Evolutionary conservation across 1,140 invertebrate genomes (phyloP).

Genomic region (Pomacea maculata): DNA sequence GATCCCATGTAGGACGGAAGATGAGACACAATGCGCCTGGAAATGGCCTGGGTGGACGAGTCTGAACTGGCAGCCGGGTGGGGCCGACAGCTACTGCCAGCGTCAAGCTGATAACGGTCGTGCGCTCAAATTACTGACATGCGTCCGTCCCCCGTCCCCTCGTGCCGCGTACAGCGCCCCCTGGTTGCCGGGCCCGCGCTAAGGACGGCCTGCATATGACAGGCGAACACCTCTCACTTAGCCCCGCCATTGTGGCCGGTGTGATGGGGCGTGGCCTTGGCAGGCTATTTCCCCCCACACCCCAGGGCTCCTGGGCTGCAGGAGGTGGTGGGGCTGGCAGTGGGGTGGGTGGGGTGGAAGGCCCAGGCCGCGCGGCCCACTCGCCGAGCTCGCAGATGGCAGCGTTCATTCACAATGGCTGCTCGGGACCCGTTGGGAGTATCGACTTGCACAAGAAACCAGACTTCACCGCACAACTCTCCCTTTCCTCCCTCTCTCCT

Average conservation of each 20-base stretch:
- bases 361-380: too few relatives aligned
- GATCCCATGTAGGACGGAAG: too few relatives aligned
- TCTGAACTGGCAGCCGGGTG: too few relatives aligned
- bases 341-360: neutral
- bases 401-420: neutral
- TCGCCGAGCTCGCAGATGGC: neutral
- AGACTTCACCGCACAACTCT: neutral
- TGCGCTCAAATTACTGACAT: neutral
- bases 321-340: neutral
- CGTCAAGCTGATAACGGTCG: too few relatives aligned
- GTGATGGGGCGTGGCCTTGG: constrained; percentile 24
- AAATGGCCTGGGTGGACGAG: too few relatives aligned
- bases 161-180: neutral
- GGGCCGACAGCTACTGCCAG: too few relatives aligned
- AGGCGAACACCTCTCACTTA: constrained; percentile 11
- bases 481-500: neutral
- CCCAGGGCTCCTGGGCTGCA: neutral
- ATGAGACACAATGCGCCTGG: too few relatives aligned
- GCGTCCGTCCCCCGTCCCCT: neutral
- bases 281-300: constrained; percentile 24
- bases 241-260: constrained; percentile 4
- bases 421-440: neutral
- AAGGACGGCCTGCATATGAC: constrained; percentile 14
- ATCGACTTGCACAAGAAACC: neutral
- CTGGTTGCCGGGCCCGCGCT: too few relatives aligned